phyloP scores from a whole-genome alignment of 2,113 vertebrate genomes.

The Polypterus senegalus region DNA sequence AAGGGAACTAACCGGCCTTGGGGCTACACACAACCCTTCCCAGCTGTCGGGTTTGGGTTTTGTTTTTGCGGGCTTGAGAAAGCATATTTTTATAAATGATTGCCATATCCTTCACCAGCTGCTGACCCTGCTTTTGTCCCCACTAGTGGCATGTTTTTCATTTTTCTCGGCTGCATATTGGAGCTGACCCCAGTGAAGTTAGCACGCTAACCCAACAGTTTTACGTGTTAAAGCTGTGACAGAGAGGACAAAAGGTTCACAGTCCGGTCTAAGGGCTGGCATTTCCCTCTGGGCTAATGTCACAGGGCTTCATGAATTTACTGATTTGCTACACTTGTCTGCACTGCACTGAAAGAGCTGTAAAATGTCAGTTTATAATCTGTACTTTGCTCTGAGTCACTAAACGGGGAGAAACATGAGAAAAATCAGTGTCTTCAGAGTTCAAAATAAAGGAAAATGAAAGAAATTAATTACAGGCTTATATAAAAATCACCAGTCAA shows the following conservation, averaged over 20 bases:
- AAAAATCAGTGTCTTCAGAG: too few relatives aligned
- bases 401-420: too few relatives aligned
- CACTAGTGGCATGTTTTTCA: constrained; percentile 81
- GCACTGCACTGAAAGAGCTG: too few relatives aligned
- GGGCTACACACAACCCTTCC: constrained; percentile 99
- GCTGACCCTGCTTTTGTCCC: constrained; percentile 90
- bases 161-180: constrained; percentile 68
- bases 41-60: constrained; percentile 94
- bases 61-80: constrained; percentile 92
- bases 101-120: constrained; percentile 99
- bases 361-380: too few relatives aligned
- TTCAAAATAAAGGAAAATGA: too few relatives aligned
- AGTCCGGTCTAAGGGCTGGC: constrained; percentile 47
- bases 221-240: constrained; percentile 39
- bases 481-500: too few relatives aligned
- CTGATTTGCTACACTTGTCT: background rate
- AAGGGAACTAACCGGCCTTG: constrained; percentile 94
- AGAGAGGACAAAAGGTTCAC: constrained; percentile 55
- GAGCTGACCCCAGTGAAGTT: constrained; percentile 60
- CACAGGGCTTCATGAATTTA: constrained; percentile 25
- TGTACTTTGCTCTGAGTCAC: too few relatives aligned
- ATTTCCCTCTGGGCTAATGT: constrained; percentile 60
- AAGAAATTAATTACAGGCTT: too few relatives aligned
- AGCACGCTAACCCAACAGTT: constrained; percentile 68
- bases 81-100: constrained; percentile 99